Evolutionary conservation across 2,113 vertebrate species (phyloP).

Genomic region (Pristiophorus japonicus): DNA sequence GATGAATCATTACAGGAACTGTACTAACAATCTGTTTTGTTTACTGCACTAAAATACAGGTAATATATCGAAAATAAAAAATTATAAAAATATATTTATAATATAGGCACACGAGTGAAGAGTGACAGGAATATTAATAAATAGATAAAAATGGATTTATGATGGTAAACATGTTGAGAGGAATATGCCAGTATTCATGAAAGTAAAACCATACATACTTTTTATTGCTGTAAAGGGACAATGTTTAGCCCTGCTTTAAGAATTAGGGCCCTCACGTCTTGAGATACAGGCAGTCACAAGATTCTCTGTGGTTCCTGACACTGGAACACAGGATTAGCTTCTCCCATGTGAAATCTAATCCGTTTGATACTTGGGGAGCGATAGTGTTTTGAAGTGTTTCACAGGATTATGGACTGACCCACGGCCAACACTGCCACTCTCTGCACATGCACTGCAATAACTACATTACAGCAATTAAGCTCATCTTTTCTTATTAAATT

Average conservation of each 20-base stretch:
- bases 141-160: background rate
- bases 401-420: slow-evolving; percentile 5
- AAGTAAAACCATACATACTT: background rate
- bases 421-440: slow-evolving; percentile 36
- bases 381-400: slow-evolving; percentile 30
- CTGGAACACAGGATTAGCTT: slow-evolving; percentile 36
- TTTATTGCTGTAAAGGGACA: background rate
- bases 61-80: background rate
- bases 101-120: background rate
- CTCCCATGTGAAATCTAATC: slow-evolving; percentile 31
- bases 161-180: background rate
- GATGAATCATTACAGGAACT: background rate
- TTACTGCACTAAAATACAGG: background rate
- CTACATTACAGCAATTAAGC: background rate
- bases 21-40: background rate
- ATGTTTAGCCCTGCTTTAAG: background rate
- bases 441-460: slow-evolving; percentile 34
- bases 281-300: slow-evolving; percentile 7
- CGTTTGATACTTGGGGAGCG: slow-evolving; percentile 25
- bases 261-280: background rate
- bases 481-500: background rate
- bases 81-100: background rate
- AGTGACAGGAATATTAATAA: background rate
- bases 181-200: background rate
- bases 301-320: slow-evolving; percentile 20